These are phyloP conservation scores for Theonella swinhoei DNA, from an alignment of 37 sponge, comb jelly and placozoan genomes.

Conservation along the genomic window DNA sequence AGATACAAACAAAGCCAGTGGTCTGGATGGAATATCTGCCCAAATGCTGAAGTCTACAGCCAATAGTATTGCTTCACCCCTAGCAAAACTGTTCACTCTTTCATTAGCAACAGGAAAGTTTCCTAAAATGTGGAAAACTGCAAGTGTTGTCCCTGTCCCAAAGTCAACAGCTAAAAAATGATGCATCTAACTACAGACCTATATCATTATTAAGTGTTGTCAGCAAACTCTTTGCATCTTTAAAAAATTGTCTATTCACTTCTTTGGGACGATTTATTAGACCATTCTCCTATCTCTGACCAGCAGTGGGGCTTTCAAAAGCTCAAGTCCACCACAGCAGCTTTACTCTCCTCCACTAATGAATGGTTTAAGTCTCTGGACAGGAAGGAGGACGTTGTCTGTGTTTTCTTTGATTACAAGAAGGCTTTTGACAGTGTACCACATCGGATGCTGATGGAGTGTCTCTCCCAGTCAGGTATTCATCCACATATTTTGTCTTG, in stretches of 20 bases:
- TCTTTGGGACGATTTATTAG: not conserved
- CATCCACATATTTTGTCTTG: not conserved
- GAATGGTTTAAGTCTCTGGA: not conserved
- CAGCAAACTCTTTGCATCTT: constrained; percentile 17
- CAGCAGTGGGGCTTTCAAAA: constrained; percentile 1
- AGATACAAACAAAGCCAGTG: constrained; percentile 1
- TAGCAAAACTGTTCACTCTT: constrained; percentile 1
- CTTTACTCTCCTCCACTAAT: not conserved
- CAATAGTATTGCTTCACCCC: not conserved
- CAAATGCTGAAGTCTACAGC: constrained; percentile 17
- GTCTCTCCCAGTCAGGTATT: not conserved
- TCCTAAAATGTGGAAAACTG: not conserved
- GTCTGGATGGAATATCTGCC: not conserved
- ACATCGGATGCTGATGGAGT: not conserved
- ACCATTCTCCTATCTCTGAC: not conserved
- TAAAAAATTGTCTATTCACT: not conserved
- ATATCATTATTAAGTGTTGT: not conserved
- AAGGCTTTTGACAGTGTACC: constrained; percentile 37
- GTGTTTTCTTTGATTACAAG: constrained; percentile 1
- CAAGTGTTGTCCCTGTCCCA: not conserved
- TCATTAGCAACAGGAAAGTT: not conserved
- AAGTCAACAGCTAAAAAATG: not conserved
- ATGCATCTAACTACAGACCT: not conserved
- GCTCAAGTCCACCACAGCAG: constrained; percentile 1
- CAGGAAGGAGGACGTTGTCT: not conserved